These are phyloP conservation scores for Uropsilus gracilis DNA, from an alignment of 2,113 vertebrate species.

Conservation along the genomic window DNA sequence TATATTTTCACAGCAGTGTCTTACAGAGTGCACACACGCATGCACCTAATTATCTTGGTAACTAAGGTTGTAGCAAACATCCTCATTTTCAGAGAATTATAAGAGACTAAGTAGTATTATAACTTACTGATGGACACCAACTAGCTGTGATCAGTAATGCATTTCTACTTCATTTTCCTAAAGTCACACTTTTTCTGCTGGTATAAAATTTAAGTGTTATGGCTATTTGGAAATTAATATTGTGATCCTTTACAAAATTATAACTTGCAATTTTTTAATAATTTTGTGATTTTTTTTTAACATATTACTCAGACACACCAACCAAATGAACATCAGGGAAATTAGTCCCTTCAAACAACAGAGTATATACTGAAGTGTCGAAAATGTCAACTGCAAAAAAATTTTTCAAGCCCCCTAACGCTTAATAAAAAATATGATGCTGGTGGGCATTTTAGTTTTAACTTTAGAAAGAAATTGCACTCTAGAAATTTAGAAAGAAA, in stretches of 20 bases:
- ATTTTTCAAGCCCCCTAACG: background rate
- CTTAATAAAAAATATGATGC: background rate
- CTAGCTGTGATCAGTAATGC: background rate
- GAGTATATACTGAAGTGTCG: slow-evolving; percentile 33
- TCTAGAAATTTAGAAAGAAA: slow-evolving; percentile 42
- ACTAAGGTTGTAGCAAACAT: background rate
- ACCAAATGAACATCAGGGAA: slow-evolving; percentile 21
- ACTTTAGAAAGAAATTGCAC: background rate
- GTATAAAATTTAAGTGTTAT: slow-evolving; percentile 31
- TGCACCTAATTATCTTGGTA: background rate
- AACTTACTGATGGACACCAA: slow-evolving; percentile 47
- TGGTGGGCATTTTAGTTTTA: slow-evolving; percentile 11
- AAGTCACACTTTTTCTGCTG: background rate
- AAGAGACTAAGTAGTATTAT: slow-evolving; percentile 27
- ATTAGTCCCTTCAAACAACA: slow-evolving; percentile 33
- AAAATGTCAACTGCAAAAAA: slow-evolving; percentile 24
- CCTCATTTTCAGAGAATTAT: slow-evolving; percentile 51
- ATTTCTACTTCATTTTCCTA: background rate
- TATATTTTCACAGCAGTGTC: background rate
- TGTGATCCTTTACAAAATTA: background rate
- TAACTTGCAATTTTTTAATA: background rate
- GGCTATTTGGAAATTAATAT: slow-evolving; percentile 21
- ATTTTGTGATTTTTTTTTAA: no score
- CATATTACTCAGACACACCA: slow-evolving; percentile 37
- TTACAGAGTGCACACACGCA: background rate